These are phyloP conservation scores for Tapirus indicus DNA, from an alignment of 2,797 vertebrate genomes.

Conservation along the genomic window DNA sequence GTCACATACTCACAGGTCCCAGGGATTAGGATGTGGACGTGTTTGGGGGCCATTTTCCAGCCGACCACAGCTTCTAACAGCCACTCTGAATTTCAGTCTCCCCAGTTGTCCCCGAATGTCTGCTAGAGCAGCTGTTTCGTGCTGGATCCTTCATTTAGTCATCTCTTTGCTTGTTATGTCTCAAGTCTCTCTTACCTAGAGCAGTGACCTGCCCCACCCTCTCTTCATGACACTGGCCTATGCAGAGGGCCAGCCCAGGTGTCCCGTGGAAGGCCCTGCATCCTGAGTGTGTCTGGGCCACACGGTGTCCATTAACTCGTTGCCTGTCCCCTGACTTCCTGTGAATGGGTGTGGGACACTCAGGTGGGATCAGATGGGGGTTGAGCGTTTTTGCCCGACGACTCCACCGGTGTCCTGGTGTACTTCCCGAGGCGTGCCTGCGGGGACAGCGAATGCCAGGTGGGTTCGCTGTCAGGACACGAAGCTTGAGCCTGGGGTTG, in stretches of 20 bases:
- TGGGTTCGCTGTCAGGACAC: too few species aligned
- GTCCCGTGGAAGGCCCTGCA: background rate
- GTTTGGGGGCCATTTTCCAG: background rate
- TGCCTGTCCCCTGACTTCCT: background rate
- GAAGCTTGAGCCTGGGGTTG: background rate
- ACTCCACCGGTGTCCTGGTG: background rate
- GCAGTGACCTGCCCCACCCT: too few species aligned
- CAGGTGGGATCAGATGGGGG: too few species aligned
- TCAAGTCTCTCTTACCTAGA: background rate
- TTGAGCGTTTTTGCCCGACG: background rate
- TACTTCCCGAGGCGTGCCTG: background rate
- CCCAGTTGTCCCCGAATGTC: background rate
- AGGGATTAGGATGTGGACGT: rapidly evolving
- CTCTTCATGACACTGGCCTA: background rate
- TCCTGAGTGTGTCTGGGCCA: too few species aligned
- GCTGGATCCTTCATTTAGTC: rapidly evolving
- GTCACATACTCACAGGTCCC: rapidly evolving
- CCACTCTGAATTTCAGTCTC: rapidly evolving
- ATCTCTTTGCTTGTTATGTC: background rate
- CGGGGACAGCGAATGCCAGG: background rate
- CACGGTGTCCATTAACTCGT: too few species aligned
- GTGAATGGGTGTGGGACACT: background rate
- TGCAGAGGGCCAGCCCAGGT: background rate
- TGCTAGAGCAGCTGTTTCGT: rapidly evolving
- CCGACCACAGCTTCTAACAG: rapidly evolving